These are phyloP conservation scores for Schizotus pectinicornis DNA, from an alignment of 2,888 invertebrate genomes.

Conservation along the genomic window DNA sequence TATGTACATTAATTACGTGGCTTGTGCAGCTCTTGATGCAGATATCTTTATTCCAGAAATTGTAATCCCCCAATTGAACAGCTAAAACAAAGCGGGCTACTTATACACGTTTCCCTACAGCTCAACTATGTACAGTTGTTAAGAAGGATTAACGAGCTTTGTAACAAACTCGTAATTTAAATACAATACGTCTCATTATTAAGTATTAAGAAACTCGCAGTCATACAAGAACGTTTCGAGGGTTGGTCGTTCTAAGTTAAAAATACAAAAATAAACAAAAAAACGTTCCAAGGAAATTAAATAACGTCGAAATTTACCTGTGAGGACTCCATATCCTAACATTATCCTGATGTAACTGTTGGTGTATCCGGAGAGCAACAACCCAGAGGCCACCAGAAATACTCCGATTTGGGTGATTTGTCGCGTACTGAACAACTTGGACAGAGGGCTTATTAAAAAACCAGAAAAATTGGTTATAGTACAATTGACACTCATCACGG, in stretches of 20 bases:
- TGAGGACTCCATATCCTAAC: slow-evolving; percentile 63
- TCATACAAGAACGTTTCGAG: slow-evolving; percentile 21
- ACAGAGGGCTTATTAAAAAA: slow-evolving; percentile 72
- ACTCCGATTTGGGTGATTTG: slow-evolving; percentile 64
- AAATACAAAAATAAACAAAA: too few relatives aligned
- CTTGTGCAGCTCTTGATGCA: slow-evolving; percentile 10
- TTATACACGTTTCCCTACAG: slow-evolving; percentile 24
- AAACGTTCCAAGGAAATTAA: slow-evolving; percentile 6
- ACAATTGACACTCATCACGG: slow-evolving; percentile 72
- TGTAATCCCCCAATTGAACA: slow-evolving; percentile 28
- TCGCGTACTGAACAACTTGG: slow-evolving; percentile 64
- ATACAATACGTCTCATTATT: slow-evolving; percentile 34
- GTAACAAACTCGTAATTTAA: slow-evolving; percentile 30
- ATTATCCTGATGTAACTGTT: slow-evolving; percentile 63
- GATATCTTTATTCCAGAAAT: slow-evolving; percentile 7
- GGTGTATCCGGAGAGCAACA: slow-evolving; percentile 63
- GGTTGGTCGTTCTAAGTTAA: too few relatives aligned
- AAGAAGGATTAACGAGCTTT: slow-evolving; percentile 33
- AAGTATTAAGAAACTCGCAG: slow-evolving; percentile 30
- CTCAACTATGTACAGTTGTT: slow-evolving; percentile 28
- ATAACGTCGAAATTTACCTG: slow-evolving; percentile 53
- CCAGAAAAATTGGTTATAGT: slow-evolving; percentile 70
- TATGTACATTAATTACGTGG: slow-evolving; percentile 9
- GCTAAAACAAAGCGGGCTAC: slow-evolving; percentile 20
- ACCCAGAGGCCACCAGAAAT: slow-evolving; percentile 61